Evolutionary conservation across 2,888 invertebrate species (phyloP).

Genomic region (Synergus gifuensis): DNA sequence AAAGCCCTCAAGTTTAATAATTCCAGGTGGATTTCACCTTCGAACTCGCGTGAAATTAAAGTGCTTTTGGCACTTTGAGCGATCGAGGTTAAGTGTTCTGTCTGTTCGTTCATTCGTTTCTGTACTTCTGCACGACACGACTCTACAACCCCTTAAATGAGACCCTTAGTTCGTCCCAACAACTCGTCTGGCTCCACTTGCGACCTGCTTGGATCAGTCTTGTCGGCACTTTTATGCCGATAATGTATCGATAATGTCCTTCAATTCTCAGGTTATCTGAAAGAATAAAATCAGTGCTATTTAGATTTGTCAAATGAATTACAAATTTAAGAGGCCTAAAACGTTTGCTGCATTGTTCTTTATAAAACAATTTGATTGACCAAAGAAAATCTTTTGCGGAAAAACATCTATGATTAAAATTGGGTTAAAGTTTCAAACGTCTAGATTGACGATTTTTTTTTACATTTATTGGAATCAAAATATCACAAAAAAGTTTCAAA

Average conservation of each 20-base stretch:
- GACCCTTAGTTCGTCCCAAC: constrained; percentile 28
- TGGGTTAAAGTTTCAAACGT: too few relatives aligned
- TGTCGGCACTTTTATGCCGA: constrained; percentile 5
- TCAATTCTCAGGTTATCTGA: constrained; percentile 32
- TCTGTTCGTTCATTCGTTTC: constrained; percentile 45
- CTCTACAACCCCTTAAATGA: constrained; percentile 30
- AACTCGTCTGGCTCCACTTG: constrained; percentile 34
- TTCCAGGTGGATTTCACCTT: constrained; percentile 45
- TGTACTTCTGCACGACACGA: constrained; percentile 38
- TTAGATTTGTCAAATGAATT: not conserved
- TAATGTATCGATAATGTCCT: constrained; percentile 9
- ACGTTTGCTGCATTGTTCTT: not conserved
- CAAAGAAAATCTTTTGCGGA: too few relatives aligned
- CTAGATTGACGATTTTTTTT: too few relatives aligned
- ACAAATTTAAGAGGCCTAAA: not conserved
- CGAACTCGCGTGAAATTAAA: constrained; percentile 48
- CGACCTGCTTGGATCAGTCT: constrained; percentile 12
- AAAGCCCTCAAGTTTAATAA: constrained; percentile 45
- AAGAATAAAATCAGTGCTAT: not conserved
- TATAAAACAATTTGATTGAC: too few relatives aligned
- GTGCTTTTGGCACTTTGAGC: constrained; percentile 53
- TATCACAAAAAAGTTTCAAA: too few relatives aligned
- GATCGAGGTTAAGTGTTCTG: constrained; percentile 59
- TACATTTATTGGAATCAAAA: too few relatives aligned
- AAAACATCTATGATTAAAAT: too few relatives aligned